phyloP scores from a whole-genome alignment of 2,797 vertebrate genomes.

The Alca torda region DNA sequence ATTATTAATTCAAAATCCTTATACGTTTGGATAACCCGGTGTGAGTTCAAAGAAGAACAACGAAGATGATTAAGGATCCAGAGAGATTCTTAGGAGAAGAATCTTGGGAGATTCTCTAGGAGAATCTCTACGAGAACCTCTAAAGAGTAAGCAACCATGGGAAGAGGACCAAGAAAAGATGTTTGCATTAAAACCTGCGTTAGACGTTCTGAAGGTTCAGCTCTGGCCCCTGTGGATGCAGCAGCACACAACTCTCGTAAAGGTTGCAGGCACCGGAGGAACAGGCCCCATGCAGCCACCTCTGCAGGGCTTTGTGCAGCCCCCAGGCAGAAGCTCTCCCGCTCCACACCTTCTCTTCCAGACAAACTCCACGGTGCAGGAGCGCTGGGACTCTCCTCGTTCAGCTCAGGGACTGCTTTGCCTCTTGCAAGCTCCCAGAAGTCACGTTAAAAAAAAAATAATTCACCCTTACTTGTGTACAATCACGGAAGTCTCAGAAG shows the following conservation, averaged over 20 bases:
- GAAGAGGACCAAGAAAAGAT: not conserved
- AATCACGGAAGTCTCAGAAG: not conserved
- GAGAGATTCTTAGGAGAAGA: not conserved
- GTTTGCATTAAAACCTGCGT: not conserved
- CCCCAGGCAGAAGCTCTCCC: not conserved
- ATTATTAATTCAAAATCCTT: slow-evolving; percentile 20
- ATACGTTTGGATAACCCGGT: not conserved
- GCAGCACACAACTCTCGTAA: not conserved
- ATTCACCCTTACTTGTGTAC: not conserved
- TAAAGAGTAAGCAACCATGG: too few species aligned
- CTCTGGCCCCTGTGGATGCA: not conserved
- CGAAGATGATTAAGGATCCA: not conserved
- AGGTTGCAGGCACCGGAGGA: not conserved
- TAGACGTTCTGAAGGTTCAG: not conserved
- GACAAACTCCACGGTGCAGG: not conserved
- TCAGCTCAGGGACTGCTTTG: not conserved
- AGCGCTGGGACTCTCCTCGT: not conserved
- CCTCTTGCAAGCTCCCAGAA: not conserved
- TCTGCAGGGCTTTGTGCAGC: not conserved
- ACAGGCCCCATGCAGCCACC: not conserved
- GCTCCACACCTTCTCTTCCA: not conserved
- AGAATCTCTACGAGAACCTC: not conserved
- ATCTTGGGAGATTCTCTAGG: too few species aligned
- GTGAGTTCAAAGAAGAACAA: slow-evolving; percentile 9
- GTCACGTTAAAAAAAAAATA: not conserved